Conservation (phyloP, 1,140 invertebrate genomes). For the Hetaerina americana region DNA sequence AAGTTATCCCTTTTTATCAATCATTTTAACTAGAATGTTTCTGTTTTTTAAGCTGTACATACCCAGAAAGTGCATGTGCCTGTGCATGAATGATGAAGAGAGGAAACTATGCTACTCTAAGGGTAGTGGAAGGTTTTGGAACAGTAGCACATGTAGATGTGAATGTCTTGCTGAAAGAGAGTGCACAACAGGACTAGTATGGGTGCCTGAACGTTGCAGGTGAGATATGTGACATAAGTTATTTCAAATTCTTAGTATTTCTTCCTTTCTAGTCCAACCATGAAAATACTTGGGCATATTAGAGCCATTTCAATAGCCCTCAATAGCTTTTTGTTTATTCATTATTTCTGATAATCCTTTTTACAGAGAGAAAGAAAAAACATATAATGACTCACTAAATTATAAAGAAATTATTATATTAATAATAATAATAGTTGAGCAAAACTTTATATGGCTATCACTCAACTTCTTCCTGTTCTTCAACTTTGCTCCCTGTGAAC, state of each 20-base stretch:
- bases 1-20: not conserved
- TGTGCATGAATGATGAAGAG: not conserved
- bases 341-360: not conserved
- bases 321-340: not conserved
- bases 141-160: not conserved
- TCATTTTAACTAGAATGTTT: not conserved
- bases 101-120: not conserved
- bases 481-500: no score
- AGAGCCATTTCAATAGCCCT: not conserved
- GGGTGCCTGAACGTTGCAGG: not conserved
- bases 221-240: not conserved
- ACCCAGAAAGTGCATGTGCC: not conserved
- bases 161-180: not conserved
- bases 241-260: not conserved
- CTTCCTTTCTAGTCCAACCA: no score
- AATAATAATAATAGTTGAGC: no score
- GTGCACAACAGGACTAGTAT: not conserved
- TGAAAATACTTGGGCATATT: not conserved
- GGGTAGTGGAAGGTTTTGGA: not conserved
- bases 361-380: not conserved
- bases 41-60: not conserved
- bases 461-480: no score
- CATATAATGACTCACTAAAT: not conserved
- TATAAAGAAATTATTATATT: not conserved
- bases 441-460: no score